These are phyloP conservation scores for Notolabrus celidotus DNA, from an alignment of 2,797 vertebrate genomes.

Conservation along the genomic window DNA sequence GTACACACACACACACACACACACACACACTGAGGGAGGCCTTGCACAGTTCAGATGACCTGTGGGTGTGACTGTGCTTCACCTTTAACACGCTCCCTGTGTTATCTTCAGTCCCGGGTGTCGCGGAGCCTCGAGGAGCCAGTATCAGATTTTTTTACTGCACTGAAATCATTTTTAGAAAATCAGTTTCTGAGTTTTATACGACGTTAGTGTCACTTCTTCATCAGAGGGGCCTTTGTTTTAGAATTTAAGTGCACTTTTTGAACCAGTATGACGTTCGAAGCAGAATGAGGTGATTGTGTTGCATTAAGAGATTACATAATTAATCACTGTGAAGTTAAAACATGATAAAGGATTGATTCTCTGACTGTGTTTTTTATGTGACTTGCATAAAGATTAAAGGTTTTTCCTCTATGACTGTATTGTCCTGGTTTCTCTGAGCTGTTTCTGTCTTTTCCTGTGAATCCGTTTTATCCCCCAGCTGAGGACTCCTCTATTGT, in stretches of 20 bases:
- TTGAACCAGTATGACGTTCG: neutral
- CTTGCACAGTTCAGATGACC: neutral
- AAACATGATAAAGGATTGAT: neutral
- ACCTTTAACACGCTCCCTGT: constrained; percentile 10
- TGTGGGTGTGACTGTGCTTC: constrained; percentile 7
- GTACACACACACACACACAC: constrained; percentile 28
- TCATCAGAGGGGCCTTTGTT: constrained; percentile 6
- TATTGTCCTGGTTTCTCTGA: neutral
- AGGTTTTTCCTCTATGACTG: neutral
- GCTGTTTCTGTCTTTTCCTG: neutral
- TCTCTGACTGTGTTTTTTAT: neutral
- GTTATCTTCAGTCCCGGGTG: neutral
- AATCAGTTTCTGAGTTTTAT: constrained; percentile 19
- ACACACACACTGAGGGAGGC: constrained; percentile 7
- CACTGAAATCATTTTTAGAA: constrained; percentile 26
- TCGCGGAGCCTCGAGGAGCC: constrained; percentile 8
- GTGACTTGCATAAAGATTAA: constrained; percentile 9
- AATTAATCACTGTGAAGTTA: neutral
- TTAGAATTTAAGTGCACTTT: constrained; percentile 53
- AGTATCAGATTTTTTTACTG: constrained; percentile 19
- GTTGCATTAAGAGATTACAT: constrained; percentile 26
- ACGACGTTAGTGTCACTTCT: neutral
- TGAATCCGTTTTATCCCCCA: constrained; percentile 13
- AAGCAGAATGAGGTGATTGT: neutral
- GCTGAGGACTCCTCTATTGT: neutral